A percentile compares a stretch with the other conserved stretches of the same genome.
These are phyloP conservation scores for Pseudolaguvia tuberculata DNA, from an alignment of 2,113 vertebrate species.

Conservation along the genomic window DNA sequence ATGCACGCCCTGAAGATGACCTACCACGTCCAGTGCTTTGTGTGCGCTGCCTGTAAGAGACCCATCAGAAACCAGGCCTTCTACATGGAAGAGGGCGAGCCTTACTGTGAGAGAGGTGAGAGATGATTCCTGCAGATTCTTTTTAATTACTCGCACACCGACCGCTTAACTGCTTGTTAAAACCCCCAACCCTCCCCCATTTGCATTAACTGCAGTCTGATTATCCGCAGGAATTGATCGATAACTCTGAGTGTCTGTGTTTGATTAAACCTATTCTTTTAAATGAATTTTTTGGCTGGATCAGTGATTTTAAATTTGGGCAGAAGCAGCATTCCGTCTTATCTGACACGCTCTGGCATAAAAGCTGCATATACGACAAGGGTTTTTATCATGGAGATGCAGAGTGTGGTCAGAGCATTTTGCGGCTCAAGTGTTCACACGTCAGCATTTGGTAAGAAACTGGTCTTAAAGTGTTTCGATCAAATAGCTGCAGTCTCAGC, in stretches of 20 bases:
- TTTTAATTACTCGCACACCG: slow-evolving; percentile 41
- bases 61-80: slow-evolving; percentile 95
- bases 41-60: slow-evolving; percentile 87
- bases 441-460: slow-evolving; percentile 59
- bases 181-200: slow-evolving; percentile 27
- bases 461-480: slow-evolving; percentile 64
- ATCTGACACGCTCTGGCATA: slow-evolving; percentile 35
- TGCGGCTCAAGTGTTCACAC: slow-evolving; percentile 22
- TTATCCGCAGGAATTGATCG: background rate
- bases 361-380: background rate
- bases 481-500: slow-evolving; percentile 69
- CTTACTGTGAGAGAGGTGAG: slow-evolving; percentile 93
- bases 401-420: slow-evolving; percentile 50
- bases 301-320: background rate
- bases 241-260: background rate
- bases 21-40: slow-evolving; percentile 94
- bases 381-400: slow-evolving; percentile 55
- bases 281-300: background rate
- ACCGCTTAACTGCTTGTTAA: slow-evolving; percentile 33
- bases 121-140: slow-evolving; percentile 23
- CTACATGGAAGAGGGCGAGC: slow-evolving; percentile 97
- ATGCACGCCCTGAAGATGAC: slow-evolving; percentile 99
- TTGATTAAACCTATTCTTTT: slow-evolving; percentile 11
- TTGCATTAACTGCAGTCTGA: background rate
- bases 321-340: slow-evolving; percentile 11